Percentiles rank a stretch among this genome's conserved stretches.
phyloP scores from a whole-genome alignment of 92 coral and sea anemone species.

The Anthopleura xanthogrammica region DNA sequence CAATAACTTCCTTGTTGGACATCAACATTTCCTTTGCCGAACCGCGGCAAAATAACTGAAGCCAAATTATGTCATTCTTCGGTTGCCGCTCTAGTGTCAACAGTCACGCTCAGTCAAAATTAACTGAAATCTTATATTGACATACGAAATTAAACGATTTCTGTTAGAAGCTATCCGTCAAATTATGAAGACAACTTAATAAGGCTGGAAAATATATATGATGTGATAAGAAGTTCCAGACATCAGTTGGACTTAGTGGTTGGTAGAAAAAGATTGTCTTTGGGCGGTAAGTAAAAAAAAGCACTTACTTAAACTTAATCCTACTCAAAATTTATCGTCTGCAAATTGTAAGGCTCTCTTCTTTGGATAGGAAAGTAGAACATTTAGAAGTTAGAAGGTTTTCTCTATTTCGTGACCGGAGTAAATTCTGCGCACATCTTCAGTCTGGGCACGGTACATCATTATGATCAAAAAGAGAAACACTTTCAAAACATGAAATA shows the following conservation, averaged over 20 bases:
- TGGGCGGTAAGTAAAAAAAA: background rate
- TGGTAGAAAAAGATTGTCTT: background rate
- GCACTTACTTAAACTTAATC: background rate
- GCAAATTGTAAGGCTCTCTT: background rate
- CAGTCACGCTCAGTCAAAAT: conserved; percentile 6
- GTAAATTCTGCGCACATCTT: background rate
- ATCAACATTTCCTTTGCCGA: background rate
- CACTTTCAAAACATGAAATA: too few species aligned
- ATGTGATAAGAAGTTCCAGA: background rate
- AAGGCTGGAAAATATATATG: background rate
- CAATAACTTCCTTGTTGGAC: background rate
- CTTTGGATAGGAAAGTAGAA: background rate
- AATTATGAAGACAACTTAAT: background rate
- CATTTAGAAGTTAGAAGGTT: background rate
- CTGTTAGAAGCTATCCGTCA: background rate
- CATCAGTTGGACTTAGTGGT: background rate
- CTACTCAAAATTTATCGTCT: background rate
- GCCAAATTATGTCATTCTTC: background rate
- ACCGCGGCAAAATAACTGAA: background rate
- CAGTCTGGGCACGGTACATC: too few species aligned
- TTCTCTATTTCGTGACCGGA: too few species aligned
- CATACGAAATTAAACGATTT: conserved; percentile 1
- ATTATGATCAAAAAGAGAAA: too few species aligned
- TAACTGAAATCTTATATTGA: background rate
- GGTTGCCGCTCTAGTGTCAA: background rate